These are phyloP conservation scores for Spongilla lacustris DNA, from an alignment of 37 sponge, comb jelly and placozoan species.

Conservation along the genomic window DNA sequence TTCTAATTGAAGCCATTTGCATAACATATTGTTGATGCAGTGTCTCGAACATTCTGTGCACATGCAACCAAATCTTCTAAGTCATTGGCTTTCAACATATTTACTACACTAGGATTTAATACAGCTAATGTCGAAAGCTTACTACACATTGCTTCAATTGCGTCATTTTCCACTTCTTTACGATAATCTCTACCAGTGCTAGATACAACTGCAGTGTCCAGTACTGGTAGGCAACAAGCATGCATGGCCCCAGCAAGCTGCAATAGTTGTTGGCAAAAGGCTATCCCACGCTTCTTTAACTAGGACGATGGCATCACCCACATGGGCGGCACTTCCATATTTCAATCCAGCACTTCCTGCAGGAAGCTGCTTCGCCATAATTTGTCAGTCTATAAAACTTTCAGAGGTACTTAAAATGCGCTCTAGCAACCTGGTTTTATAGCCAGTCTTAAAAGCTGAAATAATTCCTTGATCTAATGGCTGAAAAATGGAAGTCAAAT, in stretches of 20 bases:
- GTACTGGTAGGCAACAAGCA: background rate
- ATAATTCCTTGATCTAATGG: constrained; percentile 74
- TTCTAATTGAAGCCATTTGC: too few relatives aligned
- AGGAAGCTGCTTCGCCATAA: background rate
- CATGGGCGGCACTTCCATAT: background rate
- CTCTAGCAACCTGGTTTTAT: background rate
- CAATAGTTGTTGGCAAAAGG: background rate
- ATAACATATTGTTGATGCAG: too few relatives aligned
- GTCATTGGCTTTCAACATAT: too few relatives aligned
- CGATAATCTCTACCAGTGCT: background rate
- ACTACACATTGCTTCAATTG: background rate
- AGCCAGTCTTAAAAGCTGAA: constrained; percentile 45
- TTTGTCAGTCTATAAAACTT: background rate
- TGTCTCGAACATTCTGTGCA: too few relatives aligned
- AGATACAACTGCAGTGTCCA: background rate
- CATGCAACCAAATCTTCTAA: too few relatives aligned
- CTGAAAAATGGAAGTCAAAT: constrained; percentile 55
- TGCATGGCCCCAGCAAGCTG: background rate
- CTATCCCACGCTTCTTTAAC: background rate
- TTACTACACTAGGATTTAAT: background rate
- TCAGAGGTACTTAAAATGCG: background rate
- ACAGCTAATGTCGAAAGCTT: too few relatives aligned
- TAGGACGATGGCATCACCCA: background rate
- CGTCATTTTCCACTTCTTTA: background rate
- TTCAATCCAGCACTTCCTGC: background rate